Percentiles rank a stretch among this genome's conserved stretches.
Conservation (phyloP, 1,140 invertebrate species). For the Melitaea cinxia region DNA sequence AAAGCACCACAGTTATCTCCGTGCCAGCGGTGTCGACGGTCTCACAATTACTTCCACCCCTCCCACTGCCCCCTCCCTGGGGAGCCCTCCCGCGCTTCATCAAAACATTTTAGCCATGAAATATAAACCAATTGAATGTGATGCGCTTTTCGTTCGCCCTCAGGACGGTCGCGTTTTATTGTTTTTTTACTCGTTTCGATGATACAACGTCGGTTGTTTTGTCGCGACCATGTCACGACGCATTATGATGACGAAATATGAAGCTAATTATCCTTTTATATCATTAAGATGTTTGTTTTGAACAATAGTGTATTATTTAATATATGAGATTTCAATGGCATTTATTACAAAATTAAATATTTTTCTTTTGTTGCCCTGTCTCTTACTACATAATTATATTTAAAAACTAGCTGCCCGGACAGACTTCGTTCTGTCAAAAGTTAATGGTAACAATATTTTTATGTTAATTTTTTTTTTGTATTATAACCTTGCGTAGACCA, state of each 20-base stretch:
- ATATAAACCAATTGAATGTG: conserved; percentile 42
- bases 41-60: conserved; percentile 66
- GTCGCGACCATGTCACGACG: background rate
- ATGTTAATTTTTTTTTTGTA: no score
- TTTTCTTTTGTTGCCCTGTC: no score
- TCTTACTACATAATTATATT: no score
- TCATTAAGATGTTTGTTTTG: background rate
- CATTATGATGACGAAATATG: background rate
- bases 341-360: no score
- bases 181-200: conserved; percentile 23
- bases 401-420: no score
- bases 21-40: conserved; percentile 45
- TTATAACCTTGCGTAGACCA: no score
- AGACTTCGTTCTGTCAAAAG: no score
- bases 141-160: conserved; percentile 34
- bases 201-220: background rate
- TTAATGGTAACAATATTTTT: no score
- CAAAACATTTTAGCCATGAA: conserved; percentile 62
- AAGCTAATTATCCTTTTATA: background rate
- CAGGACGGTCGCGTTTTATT: conserved; percentile 19
- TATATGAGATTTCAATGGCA: no score
- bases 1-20: no score
- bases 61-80: conserved; percentile 28
- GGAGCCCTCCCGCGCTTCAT: conserved; percentile 52
- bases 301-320: no score